Conservation (phyloP, 2,113 vertebrate genomes). For the Chaetodon auriga region DNA sequence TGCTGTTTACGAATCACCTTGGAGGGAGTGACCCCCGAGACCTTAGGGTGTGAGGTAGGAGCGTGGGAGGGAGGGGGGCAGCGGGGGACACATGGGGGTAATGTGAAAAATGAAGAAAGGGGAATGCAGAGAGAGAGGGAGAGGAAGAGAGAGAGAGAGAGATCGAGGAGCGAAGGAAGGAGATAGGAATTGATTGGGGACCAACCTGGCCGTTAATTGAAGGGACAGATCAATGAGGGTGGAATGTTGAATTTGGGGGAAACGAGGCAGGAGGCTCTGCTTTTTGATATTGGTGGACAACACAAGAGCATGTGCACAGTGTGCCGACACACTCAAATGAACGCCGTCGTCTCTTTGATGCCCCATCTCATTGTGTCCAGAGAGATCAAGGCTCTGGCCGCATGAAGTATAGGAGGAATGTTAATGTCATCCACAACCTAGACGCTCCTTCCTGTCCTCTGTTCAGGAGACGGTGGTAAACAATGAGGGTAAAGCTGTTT, state of each 20-base stretch:
- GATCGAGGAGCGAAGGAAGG: constrained; percentile 44
- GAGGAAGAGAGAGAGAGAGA: constrained; percentile 53
- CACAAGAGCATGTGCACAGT: constrained; percentile 27
- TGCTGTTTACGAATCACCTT: constrained; percentile 98
- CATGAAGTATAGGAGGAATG: constrained; percentile 53
- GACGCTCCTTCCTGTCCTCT: constrained; percentile 56
- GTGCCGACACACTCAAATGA: constrained; percentile 63
- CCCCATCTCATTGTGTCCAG: constrained; percentile 50
- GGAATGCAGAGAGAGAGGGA: constrained; percentile 42
- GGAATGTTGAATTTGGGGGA: constrained; percentile 69
- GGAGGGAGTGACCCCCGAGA: constrained; percentile 96
- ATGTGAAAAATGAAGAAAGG: constrained; percentile 72
- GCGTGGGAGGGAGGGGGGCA: constrained; percentile 59
- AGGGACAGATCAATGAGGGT: constrained; percentile 72
- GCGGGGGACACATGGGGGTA: constrained; percentile 47
- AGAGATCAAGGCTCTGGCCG: constrained; percentile 52
- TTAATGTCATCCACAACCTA: constrained; percentile 60
- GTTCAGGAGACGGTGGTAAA: constrained; percentile 35
- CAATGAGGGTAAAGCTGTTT: constrained; percentile 47
- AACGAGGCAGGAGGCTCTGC: constrained; percentile 30
- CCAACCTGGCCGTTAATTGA: constrained; percentile 76
- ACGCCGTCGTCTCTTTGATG: constrained; percentile 53
- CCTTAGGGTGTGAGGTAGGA: constrained; percentile 88
- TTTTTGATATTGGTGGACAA: constrained; percentile 43
- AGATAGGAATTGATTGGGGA: constrained; percentile 79